A percentile compares a stretch with the other conserved stretches of the same genome.
Evolutionary conservation across 37 sponge, comb jelly and placozoan species (phyloP).

Genomic region (Beroe forskalii): DNA sequence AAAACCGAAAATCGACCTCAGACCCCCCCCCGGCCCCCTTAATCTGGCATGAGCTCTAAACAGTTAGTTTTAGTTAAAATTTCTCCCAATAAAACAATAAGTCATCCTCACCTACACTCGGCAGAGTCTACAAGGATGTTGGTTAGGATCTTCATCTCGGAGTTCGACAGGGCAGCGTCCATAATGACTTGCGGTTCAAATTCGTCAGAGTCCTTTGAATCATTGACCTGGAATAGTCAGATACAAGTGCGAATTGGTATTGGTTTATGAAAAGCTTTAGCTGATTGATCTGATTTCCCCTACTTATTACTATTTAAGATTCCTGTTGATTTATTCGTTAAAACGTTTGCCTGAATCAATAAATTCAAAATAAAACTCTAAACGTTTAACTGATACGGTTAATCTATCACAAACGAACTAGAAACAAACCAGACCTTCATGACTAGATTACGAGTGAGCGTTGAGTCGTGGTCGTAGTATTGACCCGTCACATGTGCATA

Average conservation of each 20-base stretch:
- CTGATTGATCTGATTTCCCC: too few species aligned
- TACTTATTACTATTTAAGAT: too few species aligned
- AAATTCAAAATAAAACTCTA: neutral
- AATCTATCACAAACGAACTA: neutral
- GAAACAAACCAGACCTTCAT: conserved; percentile 12
- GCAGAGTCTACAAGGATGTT: neutral
- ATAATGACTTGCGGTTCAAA: neutral
- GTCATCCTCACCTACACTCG: conserved; percentile 46
- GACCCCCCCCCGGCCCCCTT: too few species aligned
- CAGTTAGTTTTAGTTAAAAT: too few species aligned
- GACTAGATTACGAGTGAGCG: conserved; percentile 5
- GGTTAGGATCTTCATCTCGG: conserved; percentile 33
- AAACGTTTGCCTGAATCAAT: neutral
- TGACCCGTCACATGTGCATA: conserved; percentile 7
- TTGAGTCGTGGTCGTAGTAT: conserved; percentile 9
- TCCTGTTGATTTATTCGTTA: too few species aligned
- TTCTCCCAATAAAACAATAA: too few species aligned
- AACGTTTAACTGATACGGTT: neutral
- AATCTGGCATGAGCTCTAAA: too few species aligned
- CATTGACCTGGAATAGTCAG: too few species aligned
- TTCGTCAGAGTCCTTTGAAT: too few species aligned
- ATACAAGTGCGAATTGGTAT: too few species aligned
- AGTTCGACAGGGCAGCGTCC: neutral
- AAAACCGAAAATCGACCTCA: too few species aligned
- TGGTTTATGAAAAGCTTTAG: too few species aligned